Conservation (phyloP, 2,797 vertebrate genomes). For the Passerculus sandwichensis region DNA sequence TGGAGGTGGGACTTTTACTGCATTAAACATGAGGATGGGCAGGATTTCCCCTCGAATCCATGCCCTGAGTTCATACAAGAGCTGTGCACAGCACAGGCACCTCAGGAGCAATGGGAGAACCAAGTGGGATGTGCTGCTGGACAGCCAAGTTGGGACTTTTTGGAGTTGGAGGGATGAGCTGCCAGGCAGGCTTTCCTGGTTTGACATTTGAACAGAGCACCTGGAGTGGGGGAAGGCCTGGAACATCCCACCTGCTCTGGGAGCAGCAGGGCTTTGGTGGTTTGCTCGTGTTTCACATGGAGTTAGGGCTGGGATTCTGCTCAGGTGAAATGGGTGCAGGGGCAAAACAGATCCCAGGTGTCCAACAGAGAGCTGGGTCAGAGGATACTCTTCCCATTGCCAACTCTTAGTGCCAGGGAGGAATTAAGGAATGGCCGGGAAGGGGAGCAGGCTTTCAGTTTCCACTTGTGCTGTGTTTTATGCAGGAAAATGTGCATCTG, state of each 20-base stretch:
- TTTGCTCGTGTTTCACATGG: accelerated
- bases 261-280: accelerated
- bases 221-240: not conserved
- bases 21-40: not conserved
- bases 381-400: not conserved
- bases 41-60: accelerated
- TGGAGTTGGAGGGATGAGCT: not conserved
- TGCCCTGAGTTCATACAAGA: not conserved
- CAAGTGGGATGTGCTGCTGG: not conserved
- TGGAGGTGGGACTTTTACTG: not conserved
- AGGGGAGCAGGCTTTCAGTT: not conserved
- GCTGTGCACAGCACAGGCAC: not conserved
- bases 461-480: not conserved
- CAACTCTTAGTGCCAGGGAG: accelerated
- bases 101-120: accelerated
- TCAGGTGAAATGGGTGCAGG: not conserved
- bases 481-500: not conserved
- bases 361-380: not conserved
- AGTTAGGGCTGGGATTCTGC: not conserved
- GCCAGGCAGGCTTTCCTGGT: not conserved
- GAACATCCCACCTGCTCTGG: not conserved
- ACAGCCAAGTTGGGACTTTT: not conserved
- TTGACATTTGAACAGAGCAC: accelerated
- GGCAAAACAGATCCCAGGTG: not conserved
- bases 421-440: not conserved